Percentiles rank a stretch among this genome's conserved stretches.
Evolutionary conservation across 2,797 vertebrate genomes (phyloP).

Genomic region (Myotis planiceps): DNA sequence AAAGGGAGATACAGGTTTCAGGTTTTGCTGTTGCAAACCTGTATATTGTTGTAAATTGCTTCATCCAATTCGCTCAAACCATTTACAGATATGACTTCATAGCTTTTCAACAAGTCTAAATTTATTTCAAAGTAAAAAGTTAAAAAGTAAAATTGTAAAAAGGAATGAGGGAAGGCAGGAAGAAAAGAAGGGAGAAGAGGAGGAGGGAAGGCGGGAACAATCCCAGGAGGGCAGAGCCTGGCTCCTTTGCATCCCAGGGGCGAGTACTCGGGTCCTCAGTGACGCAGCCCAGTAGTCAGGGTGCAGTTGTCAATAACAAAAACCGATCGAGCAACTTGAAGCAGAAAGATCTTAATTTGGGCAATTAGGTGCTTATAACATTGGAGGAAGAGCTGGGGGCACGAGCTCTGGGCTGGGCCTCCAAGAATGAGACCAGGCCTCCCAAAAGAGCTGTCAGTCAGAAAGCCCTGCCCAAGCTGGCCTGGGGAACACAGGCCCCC

Average conservation of each 20-base stretch:
- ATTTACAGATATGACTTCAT: not conserved
- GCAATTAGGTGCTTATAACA: not conserved
- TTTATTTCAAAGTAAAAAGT: not conserved
- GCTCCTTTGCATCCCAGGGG: not conserved
- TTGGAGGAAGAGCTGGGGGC: not conserved
- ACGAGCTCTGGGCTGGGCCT: not conserved
- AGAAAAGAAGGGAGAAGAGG: not conserved
- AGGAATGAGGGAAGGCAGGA: not conserved
- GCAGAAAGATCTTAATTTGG: not conserved
- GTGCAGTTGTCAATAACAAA: not conserved
- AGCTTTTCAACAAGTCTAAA: not conserved
- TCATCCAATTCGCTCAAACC: not conserved
- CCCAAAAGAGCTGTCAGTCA: not conserved
- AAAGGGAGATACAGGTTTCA: not conserved
- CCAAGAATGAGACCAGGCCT: not conserved
- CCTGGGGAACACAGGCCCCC: not conserved
- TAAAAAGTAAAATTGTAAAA: not conserved
- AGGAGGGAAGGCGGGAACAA: not conserved
- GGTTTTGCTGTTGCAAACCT: not conserved
- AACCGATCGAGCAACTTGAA: not conserved
- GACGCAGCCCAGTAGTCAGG: not conserved
- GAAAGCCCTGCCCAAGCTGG: not conserved
- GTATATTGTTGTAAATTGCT: not conserved
- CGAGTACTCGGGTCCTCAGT: not conserved
- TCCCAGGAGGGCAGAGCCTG: fast-evolving